Evolutionary conservation across 2,888 invertebrate species (phyloP), one percentile per base, ranked within the genome.

Genomic region (Drosophila colorata): DNA sequence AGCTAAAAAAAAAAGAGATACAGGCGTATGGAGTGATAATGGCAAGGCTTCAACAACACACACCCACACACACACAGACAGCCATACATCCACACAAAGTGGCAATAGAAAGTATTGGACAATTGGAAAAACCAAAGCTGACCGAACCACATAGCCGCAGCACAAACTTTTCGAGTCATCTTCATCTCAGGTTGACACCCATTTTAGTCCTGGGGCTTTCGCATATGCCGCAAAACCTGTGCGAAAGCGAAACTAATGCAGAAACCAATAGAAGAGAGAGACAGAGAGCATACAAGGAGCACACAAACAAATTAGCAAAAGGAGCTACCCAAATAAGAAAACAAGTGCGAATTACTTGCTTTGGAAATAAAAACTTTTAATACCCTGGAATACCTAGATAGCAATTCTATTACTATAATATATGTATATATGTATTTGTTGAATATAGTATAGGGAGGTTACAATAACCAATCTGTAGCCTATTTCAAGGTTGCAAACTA

Each of bases 281-380:
- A 8, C 40, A 58, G 41, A 58, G 51, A 55, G 65, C 55, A 46
- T 11, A 49, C 65, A 71, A 76, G 63, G 82, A 71, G 53, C 53
- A 73, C 73, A 72, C 86, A 86, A 89, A 82, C 88, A 89, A 89
- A 89, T 89, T 89, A 89, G 89, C 68, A 79, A 85, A 87, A 85
- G 82, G 71, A 81, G 79, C 66, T 71, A 68, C 55, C 61, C 69
- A 67, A 78, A 71, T 71, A 86, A 69, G 74, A 69, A 72, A 71
- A 70, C 78, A 61, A 65, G 48, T 23, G 48, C 28, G 9, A 37
- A 48, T 7, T 11, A 20, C 1, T 23, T 7, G 23, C 9, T 14
- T 4, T 3, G 1, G 38, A 14, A 1, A 37, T 18, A 1, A 31
- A 23, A 58, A 47, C 23, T 7, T 5, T 1, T 35, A 48, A 43